Conservation (phyloP, 2,888 invertebrate species). For the Tenthredo notha region DNA sequence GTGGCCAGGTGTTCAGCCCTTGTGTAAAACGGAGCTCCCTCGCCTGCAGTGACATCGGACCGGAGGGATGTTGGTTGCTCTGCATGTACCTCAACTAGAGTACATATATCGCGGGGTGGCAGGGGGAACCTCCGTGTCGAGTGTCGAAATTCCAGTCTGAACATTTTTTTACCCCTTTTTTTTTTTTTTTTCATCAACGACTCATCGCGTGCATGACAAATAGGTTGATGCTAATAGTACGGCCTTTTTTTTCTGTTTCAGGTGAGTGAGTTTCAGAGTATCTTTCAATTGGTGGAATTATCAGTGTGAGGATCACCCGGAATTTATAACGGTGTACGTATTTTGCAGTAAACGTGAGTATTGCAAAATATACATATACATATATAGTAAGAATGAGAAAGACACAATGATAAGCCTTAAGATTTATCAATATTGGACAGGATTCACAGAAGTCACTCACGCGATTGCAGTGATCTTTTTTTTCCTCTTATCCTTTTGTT, state of each 20-base stretch:
- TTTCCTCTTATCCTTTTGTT: not conserved
- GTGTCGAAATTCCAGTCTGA: conserved; percentile 38
- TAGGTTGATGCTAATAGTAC: not conserved
- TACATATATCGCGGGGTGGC: conserved; percentile 35
- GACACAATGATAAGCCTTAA: not conserved
- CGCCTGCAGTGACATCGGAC: conserved; percentile 53
- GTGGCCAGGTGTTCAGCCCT: conserved; percentile 74
- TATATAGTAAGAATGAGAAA: not conserved
- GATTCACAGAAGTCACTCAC: not conserved
- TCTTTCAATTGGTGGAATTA: not conserved
- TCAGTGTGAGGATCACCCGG: not conserved
- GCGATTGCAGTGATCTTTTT: conserved; percentile 10
- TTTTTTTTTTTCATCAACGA: conserved; percentile 11
- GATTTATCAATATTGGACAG: not conserved
- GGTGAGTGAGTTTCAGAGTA: conserved; percentile 8
- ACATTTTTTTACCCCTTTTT: not conserved
- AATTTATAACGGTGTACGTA: not conserved
- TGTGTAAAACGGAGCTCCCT: conserved; percentile 64
- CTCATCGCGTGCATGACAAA: not conserved
- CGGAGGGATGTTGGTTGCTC: conserved; percentile 49
- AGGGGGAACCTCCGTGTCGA: not conserved
- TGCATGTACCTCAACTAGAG: conserved; percentile 46
- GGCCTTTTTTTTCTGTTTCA: conserved; percentile 17
- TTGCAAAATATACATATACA: not conserved
- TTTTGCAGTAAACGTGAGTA: not conserved